Conservation (phyloP, 2,797 vertebrate species). For the Rhynchonycteris naso region DNA sequence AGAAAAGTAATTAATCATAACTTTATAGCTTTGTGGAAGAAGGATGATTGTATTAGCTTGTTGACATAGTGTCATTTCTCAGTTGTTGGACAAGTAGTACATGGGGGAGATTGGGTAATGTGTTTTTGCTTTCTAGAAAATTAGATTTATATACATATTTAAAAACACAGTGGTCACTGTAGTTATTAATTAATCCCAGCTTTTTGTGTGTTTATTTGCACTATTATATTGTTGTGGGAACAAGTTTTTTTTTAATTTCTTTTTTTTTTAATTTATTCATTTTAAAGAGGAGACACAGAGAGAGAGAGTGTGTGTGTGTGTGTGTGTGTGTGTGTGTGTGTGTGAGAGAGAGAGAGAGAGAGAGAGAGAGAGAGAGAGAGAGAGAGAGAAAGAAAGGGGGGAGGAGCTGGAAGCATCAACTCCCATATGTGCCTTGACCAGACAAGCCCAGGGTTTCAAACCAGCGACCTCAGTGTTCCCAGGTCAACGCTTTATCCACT, state of each 20-base stretch:
- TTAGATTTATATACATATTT: conserved; percentile 4
- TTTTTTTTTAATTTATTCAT: too few relatives aligned
- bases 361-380: too few relatives aligned
- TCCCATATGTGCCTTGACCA: too few relatives aligned
- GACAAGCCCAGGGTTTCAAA: too few relatives aligned
- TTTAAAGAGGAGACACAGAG: too few relatives aligned
- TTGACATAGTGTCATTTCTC: neutral
- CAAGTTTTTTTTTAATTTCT: neutral
- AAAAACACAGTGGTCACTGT: neutral
- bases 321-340: too few relatives aligned
- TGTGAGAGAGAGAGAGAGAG: too few relatives aligned
- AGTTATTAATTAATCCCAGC: neutral
- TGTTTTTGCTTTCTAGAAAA: conserved; percentile 28
- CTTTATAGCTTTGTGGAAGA: neutral
- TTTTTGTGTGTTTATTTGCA: conserved; percentile 20
- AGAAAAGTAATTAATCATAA: conserved; percentile 54
- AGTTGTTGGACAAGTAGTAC: conserved; percentile 31
- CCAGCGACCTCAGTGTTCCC: too few relatives aligned
- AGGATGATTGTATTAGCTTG: neutral
- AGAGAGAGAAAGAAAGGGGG: too few relatives aligned
- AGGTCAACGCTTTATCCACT: too few relatives aligned
- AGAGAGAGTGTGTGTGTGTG: too few relatives aligned
- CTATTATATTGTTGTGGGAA: neutral
- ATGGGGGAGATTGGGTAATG: neutral
- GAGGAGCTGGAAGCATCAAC: too few relatives aligned